These are phyloP conservation scores for Abramis brama DNA, from an alignment of 2,113 vertebrate genomes.

Conservation along the genomic window DNA sequence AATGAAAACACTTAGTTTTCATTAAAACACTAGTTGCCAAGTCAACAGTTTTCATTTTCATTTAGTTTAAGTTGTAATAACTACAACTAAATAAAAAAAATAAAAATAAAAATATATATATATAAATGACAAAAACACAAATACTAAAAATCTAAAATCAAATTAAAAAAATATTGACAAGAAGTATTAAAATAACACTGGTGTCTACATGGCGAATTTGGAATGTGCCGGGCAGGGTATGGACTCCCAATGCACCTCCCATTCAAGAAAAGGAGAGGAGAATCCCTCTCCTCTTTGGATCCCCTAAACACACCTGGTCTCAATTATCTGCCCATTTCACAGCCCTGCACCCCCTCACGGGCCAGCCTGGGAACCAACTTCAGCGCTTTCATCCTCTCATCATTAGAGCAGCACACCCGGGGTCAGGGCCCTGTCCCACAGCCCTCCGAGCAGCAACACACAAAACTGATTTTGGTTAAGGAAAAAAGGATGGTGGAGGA, in stretches of 20 bases:
- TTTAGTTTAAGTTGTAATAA: no score
- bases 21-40: no score
- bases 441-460: constrained; percentile 76
- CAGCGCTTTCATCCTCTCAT: constrained; percentile 84
- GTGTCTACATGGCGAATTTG: not conserved
- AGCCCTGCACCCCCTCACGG: constrained; percentile 77
- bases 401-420: constrained; percentile 78
- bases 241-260: not conserved
- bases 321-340: constrained; percentile 81
- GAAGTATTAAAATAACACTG: not conserved
- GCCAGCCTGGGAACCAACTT: constrained; percentile 83
- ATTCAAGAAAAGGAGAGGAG: constrained; percentile 62
- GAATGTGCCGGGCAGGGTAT: not conserved
- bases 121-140: not conserved
- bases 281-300: constrained; percentile 70
- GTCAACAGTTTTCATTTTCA: no score
- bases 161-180: not conserved
- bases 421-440: constrained; percentile 81
- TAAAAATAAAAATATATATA: no score
- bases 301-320: constrained; percentile 76
- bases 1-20: no score
- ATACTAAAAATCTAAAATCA: not conserved
- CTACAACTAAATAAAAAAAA: not conserved
- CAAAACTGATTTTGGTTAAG: constrained; percentile 78
- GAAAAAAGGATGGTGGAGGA: not conserved